Conservation (phyloP, 2,888 invertebrate genomes). For the Corythucha ciliata region DNA sequence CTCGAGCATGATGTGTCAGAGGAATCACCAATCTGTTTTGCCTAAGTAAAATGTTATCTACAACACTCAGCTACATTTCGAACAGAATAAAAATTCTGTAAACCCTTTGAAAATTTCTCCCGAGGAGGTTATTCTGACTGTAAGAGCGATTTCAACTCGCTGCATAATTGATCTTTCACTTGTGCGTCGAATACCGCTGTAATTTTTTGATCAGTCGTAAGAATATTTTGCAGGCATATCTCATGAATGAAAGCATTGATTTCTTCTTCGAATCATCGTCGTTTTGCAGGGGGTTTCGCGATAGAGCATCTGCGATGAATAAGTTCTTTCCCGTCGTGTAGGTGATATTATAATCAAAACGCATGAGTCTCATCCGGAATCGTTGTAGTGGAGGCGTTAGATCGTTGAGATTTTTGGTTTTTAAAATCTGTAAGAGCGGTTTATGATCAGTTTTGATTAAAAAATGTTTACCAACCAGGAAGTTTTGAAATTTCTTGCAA, state of each 20-base stretch:
- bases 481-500: conserved; percentile 1
- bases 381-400: conserved; percentile 9
- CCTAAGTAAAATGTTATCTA: conserved; percentile 3
- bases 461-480: conserved; percentile 4
- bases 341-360: conserved; percentile 7
- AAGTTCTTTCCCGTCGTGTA: conserved; percentile 12
- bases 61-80: conserved; percentile 2
- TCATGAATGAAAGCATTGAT: conserved; percentile 3
- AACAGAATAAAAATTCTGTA: no score
- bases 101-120: no score
- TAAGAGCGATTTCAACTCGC: not conserved
- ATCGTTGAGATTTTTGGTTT: conserved; percentile 13
- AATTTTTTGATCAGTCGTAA: conserved; percentile 5
- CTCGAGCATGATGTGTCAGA: conserved; percentile 6
- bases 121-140: conserved; percentile 2
- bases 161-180: conserved; percentile 2
- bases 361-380: conserved; percentile 11
- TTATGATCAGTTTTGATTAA: conserved; percentile 15
- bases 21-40: conserved; percentile 5
- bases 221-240: not conserved
- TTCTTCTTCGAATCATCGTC: conserved; percentile 13
- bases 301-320: conserved; percentile 11
- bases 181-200: conserved; percentile 4
- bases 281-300: not conserved
- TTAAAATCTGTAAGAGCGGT: conserved; percentile 10